Evolutionary conservation across 1,140 invertebrate genomes (phyloP), one percentile per base, ranked within the genome.

Genomic region (Elysia chlorotica): DNA sequence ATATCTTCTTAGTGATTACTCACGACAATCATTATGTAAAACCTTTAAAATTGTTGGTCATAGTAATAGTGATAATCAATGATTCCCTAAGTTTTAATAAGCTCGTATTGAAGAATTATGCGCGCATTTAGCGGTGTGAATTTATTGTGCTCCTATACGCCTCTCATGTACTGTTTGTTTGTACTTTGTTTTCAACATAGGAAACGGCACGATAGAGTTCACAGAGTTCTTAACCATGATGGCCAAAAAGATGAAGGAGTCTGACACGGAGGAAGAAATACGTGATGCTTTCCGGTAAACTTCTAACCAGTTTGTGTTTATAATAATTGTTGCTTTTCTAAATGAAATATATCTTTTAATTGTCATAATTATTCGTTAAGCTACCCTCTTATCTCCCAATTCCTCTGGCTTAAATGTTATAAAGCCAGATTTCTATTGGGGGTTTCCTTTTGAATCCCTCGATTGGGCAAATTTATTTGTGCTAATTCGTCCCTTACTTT

Each of bases 181-280:
- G n/a, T n/a, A n/a, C n/a, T n/a, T n/a, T n/a, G n/a, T n/a, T n/a
- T n/a, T n/a, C n/a, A n/a, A n/a, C n/a, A 38, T 36, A 77, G 76
- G 76, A 28, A 77, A 68, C 35, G 76, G 76, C 3, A 73, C 70
- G 2, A 77, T 77, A 33, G 76, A 77, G 31, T 72, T 76, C 54
- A 95, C 96, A 83, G 95, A 97, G 87, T 96, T 93, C 83, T 87
- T 94, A 54, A 92, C 94, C 86, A 95, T 97, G 93, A 97, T 97
- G 95, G 95, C 94, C 36, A 92, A 95, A 85, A 98, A 98, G 92
- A 98, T 99, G 96, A 98, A 98, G 89, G 96, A 98, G 89, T 97
- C 96, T 75, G 96, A 98, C 89, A 96, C 94, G 88, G 97, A 99
- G 91, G 96, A 99, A 88, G 97, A 99, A 89, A 97, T 99, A 86